Evolutionary conservation across 2,888 invertebrate genomes (phyloP).

Genomic region (Cerceris rybyensis): DNA sequence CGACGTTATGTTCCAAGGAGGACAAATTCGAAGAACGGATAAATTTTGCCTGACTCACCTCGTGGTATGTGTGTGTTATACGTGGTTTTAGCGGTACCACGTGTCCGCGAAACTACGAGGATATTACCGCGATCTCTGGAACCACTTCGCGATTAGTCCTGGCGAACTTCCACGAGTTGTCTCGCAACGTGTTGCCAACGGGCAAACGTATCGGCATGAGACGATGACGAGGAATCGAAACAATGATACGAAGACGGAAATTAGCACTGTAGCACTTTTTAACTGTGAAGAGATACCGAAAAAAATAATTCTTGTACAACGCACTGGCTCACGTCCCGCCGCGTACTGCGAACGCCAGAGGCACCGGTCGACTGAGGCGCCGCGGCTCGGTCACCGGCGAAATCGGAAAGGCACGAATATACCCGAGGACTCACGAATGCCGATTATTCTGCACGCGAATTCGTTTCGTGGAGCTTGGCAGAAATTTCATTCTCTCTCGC

Average conservation of each 20-base stretch:
- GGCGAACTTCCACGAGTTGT: neutral
- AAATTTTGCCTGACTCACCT: slow-evolving; percentile 3
- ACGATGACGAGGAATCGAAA: neutral
- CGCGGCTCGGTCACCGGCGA: slow-evolving; percentile 60
- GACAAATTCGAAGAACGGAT: slow-evolving; percentile 8
- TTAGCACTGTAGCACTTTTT: slow-evolving; percentile 11
- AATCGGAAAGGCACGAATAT: slow-evolving; percentile 53
- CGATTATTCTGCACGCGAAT: slow-evolving; percentile 45
- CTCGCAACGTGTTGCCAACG: neutral
- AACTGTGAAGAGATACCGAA: slow-evolving; percentile 5
- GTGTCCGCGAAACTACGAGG: slow-evolving; percentile 34
- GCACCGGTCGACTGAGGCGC: slow-evolving; percentile 63
- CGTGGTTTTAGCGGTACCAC: slow-evolving; percentile 50
- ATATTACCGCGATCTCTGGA: neutral
- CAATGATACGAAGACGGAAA: slow-evolving; percentile 7
- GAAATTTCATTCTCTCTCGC: slow-evolving; percentile 32
- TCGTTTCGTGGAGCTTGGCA: slow-evolving; percentile 22
- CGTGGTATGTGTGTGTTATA: slow-evolving; percentile 1
- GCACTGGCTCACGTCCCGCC: slow-evolving; percentile 70
- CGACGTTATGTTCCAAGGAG: neutral
- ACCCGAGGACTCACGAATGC: slow-evolving; percentile 41
- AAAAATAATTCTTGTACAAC: slow-evolving; percentile 39
- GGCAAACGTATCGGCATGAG: neutral
- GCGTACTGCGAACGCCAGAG: slow-evolving; percentile 70
- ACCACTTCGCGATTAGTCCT: slow-evolving; percentile 24